Base-by-base conservation (phyloP, 2,888 invertebrate genomes). In the Baronia brevicornis region DNA sequence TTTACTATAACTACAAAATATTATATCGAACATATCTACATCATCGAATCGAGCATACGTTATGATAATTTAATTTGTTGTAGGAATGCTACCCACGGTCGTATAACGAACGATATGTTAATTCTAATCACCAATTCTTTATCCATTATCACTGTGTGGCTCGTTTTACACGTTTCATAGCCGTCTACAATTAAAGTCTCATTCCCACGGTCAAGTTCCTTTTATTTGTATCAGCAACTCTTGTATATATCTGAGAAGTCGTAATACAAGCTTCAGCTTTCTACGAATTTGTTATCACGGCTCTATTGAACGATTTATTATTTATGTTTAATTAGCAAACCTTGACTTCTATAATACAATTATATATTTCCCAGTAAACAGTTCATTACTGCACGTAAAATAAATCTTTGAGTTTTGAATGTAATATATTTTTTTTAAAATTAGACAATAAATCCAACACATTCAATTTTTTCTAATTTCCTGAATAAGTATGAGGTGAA, bases 21-120 rank as follows among this genome's bases (percentile, higher is more conserved):
- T 60, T 62, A 56, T 48, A 53, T 53, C 51, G 53, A 51, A 46
- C 36, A 39, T 51, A 54, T 46, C 51, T 61, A 60, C 60, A 62
- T 65, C 62, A 54, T 40, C 33, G 20, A 52, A 44, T 52, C 38
- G 44, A 47, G 48, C 42, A 38, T 38, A 46, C 34, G 50, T 57
- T 60, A 63, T 59, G 52, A 37, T 60, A 60, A 65, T 54, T 44
- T 31, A 36, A 42, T 39, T 44, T 38, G 32, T 50, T 46, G 43
- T 49, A 39, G 41, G 46, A 50, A 51, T 44, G 44, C 43, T 38
- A 44, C 34, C 28, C 42, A 46, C 30, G 45, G 45, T 22, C 42
- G 34, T 23, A 10, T 5, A 12, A 26, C 6, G 10, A 5, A 22
- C 19, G n/a, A 20, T 32, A 24, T 6, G 24, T 20, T 24, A 17